Base-by-base conservation (phyloP, 2,888 invertebrate species). In the Scrobipalpa atriplicella region DNA sequence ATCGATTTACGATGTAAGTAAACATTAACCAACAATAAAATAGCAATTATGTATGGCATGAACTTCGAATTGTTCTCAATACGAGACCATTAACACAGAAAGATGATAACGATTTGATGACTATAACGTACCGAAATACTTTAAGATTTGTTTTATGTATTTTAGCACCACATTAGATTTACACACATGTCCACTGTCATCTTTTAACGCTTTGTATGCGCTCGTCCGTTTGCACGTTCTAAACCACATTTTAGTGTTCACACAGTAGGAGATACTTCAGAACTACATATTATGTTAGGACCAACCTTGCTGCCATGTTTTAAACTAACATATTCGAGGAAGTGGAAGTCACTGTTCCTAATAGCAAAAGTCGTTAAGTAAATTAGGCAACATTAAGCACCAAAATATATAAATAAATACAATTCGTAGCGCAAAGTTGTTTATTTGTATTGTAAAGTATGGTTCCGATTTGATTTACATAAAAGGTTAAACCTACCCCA, bases 71-170 rank as follows among this genome's bases (percentile, higher is more conserved):
- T 29, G 29, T 29, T 29, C 29, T 29, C 29, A 51, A 8, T 19
- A 13, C 29, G 21, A 18, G 10, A 36, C 13, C 11, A 29, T 38
- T 60, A 60, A 10, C 36, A 13, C 60, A 60, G 39, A 61, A 21
- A 61, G 39, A 39, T 61, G 13, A 58, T 18, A 11, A 61, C 18
- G 39, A 39, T 61, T 43, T 11, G 19, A 47, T 29, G 2, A 66
- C 16, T n/a, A 52, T 65, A 72, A 82, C 89, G 76, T 87, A 91
- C 90, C 90, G 70, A 90, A 86, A 78, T 80, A 87, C 18, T 84
- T 76, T 60, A 82, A 66, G 65, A 84, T 69, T 68, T 75, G 69
- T 73, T 78, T 82, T 18, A 81, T 70, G 68, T 72, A 81, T 64
- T 74, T 75, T 68, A 83, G 69, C 36, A 63, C 29, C 8, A 63